These are phyloP conservation scores for Drosophila paranaensis DNA, from an alignment of 2,888 invertebrate species.

Conservation along the genomic window DNA sequence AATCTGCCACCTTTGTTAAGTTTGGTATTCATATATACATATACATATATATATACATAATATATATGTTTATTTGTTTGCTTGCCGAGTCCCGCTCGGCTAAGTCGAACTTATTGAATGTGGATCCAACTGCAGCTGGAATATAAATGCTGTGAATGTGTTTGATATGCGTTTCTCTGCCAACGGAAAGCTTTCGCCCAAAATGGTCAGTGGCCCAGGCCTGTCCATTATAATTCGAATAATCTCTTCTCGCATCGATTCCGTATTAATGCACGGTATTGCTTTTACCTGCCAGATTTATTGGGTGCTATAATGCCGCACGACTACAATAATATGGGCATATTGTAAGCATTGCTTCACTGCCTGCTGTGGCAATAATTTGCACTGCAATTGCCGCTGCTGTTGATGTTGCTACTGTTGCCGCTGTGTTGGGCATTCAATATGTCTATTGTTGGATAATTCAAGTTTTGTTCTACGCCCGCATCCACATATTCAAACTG, in stretches of 20 bases:
- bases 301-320: constrained; percentile 71
- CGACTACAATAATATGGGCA: constrained; percentile 63
- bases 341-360: constrained; percentile 29
- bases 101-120: background rate
- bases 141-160: background rate
- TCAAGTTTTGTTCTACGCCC: constrained; percentile 28
- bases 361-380: constrained; percentile 16
- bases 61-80: background rate
- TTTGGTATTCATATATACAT: background rate
- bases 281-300: constrained; percentile 74
- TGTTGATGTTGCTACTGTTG: constrained; percentile 11
- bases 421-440: background rate
- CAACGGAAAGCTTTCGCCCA: background rate
- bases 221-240: constrained; percentile 4
- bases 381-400: constrained; percentile 11
- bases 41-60: background rate
- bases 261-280: background rate
- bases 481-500: background rate
- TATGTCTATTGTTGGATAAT: constrained; percentile 13
- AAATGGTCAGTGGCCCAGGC: background rate
- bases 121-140: background rate
- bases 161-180: too few species aligned
- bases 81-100: background rate
- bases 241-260: background rate
- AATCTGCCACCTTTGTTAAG: background rate